Evolutionary conservation across 1,140 invertebrate genomes (phyloP).

Genomic region (Euura lappo): DNA sequence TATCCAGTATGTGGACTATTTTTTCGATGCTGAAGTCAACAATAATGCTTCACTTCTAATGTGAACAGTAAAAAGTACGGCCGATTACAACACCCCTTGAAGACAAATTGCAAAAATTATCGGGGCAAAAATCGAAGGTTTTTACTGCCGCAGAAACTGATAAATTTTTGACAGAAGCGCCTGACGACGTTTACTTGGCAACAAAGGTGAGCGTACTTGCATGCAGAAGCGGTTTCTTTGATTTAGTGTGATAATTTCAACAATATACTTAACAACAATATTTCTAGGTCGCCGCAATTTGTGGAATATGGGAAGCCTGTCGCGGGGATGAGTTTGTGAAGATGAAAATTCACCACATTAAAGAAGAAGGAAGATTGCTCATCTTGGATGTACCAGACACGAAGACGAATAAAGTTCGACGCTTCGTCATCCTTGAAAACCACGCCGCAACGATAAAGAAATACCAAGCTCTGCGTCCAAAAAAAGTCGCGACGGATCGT

Average conservation of each 20-base stretch:
- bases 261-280: slow-evolving; percentile 10
- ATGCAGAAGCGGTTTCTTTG: background rate
- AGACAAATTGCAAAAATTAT: slow-evolving; percentile 14
- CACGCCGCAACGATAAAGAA: slow-evolving; percentile 14
- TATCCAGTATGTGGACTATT: slow-evolving; percentile 15
- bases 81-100: slow-evolving; percentile 17
- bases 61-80: slow-evolving; percentile 14
- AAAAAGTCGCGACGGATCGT: slow-evolving; percentile 13
- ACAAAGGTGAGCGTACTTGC: slow-evolving; percentile 19
- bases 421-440: slow-evolving; percentile 15
- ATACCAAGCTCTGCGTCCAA: slow-evolving; percentile 19
- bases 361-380: slow-evolving; percentile 8
- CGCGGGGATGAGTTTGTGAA: slow-evolving; percentile 13
- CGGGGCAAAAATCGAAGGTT: slow-evolving; percentile 14
- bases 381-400: slow-evolving; percentile 13
- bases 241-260: background rate
- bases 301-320: slow-evolving; percentile 13
- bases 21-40: slow-evolving; percentile 23
- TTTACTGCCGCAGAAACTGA: slow-evolving; percentile 8
- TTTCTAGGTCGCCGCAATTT: slow-evolving; percentile 10
- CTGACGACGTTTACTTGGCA: slow-evolving; percentile 17
- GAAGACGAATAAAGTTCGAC: slow-evolving; percentile 12
- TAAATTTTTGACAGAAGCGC: slow-evolving; percentile 19
- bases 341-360: slow-evolving; percentile 14
- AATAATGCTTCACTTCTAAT: slow-evolving; percentile 14